Evolutionary conservation across 1,140 invertebrate genomes (phyloP), one percentile per base, ranked within the genome.

Genomic region (Papilio dardanus): DNA sequence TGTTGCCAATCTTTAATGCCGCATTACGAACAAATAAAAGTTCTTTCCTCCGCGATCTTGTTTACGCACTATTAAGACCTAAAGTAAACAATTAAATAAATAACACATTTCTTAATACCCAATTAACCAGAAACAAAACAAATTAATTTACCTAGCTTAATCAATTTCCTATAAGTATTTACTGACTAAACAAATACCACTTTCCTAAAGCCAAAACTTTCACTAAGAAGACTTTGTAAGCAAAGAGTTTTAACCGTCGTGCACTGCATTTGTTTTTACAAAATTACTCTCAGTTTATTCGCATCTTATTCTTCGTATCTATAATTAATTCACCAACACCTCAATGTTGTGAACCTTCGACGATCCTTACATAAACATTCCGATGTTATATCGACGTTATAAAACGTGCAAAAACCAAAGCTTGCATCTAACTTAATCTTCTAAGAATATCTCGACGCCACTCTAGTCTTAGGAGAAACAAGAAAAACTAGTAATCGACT

Each of bases 151-250:
- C 16, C 42, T 19, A 5, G 7, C 42, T 46, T 46, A 7, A 46
- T 5, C n/a, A 46, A 46, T 19, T n/a, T 46, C 16, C 42, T 19
- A 19, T 46, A 46, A 5, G n/a, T 19, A 46, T 46, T 19, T 5
- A 46, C 3, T n/a, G 16, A 19, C 1, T 46, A 6, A 16, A 46
- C 35, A 10, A 35, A 35, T 8, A 35, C 8, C 35, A 37, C 12
- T 37, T 37, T 3, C 33, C 33, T n/a, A 33, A 33, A 16, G 42
- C 40, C 14, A 71, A 37, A 71, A 86, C 86, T 88, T 88, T 88
- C 86, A 88, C 85, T 86, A 75, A 75, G 77, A 81, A 80, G 81
- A 28, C 82, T 79, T 78, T 80, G 80, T 81, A 84, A 83, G 85
- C 81, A 85, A 85, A 85, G 58, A 82, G 79, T 79, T 83, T 83